Evolutionary conservation across 2,797 vertebrate genomes (phyloP).

Genomic region (Avahi laniger): DNA sequence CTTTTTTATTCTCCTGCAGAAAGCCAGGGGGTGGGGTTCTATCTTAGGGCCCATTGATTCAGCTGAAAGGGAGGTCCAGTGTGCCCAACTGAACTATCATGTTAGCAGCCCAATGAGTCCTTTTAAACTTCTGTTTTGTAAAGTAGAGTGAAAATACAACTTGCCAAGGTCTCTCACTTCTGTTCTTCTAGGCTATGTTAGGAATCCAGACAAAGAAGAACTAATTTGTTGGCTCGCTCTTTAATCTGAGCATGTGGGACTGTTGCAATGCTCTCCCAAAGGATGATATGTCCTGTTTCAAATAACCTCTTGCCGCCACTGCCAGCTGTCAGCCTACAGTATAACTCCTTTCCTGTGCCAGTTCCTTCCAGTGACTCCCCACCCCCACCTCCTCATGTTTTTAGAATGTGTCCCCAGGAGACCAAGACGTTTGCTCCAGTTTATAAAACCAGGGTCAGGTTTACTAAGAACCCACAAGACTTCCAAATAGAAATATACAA

Average conservation of each 20-base stretch:
- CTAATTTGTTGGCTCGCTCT: slow-evolving; percentile 55
- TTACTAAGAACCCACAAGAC: slow-evolving; percentile 53
- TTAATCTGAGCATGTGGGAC: slow-evolving; percentile 56
- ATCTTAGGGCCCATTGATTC: slow-evolving; percentile 53
- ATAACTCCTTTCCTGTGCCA: slow-evolving; percentile 78
- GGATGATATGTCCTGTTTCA: slow-evolving; percentile 66
- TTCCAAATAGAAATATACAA: slow-evolving; percentile 64
- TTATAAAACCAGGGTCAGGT: slow-evolving; percentile 61
- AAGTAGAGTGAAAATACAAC: slow-evolving; percentile 54
- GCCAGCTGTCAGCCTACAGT: slow-evolving; percentile 80
- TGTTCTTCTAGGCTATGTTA: slow-evolving; percentile 43
- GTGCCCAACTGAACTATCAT: slow-evolving; percentile 37
- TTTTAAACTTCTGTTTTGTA: slow-evolving; percentile 66
- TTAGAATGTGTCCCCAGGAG: slow-evolving; percentile 69
- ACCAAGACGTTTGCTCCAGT: slow-evolving; percentile 66
- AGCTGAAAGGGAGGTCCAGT: slow-evolving; percentile 55
- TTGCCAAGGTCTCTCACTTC: slow-evolving; percentile 59
- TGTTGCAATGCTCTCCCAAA: slow-evolving; percentile 61
- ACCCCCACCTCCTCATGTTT: slow-evolving; percentile 70
- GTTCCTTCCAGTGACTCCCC: slow-evolving; percentile 63
- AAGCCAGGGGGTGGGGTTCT: slow-evolving; percentile 5
- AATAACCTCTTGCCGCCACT: slow-evolving; percentile 62
- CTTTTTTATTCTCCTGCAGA: not conserved
- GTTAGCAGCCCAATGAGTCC: slow-evolving; percentile 54
- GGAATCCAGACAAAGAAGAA: slow-evolving; percentile 61